Percentiles rank a stretch among this genome's conserved stretches.
Conservation (phyloP, 2,797 vertebrate genomes). For the Taenioides sp. region DNA sequence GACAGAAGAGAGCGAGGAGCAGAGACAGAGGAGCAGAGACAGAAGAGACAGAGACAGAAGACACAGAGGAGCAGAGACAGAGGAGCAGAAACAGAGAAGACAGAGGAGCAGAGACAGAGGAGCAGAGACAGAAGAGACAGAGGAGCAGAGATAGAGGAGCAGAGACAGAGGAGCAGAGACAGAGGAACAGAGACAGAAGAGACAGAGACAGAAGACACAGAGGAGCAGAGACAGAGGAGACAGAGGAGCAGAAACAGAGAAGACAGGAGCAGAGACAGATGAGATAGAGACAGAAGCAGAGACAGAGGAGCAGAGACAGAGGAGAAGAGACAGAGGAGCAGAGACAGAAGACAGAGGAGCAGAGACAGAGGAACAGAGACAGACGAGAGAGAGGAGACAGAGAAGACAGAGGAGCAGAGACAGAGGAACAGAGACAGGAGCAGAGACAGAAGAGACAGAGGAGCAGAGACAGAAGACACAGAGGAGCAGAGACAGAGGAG, state of each 20-base stretch:
- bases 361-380: neutral
- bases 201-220: too few species aligned
- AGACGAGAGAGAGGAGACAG: too few species aligned
- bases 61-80: neutral
- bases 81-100: too few species aligned
- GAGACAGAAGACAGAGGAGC: neutral
- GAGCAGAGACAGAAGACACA: neutral
- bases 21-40: neutral
- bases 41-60: neutral
- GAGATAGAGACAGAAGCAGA: neutral
- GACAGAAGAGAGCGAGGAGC: too few species aligned
- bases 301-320: neutral
- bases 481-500: neutral
- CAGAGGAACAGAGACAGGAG: too few species aligned
- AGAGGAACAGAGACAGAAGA: neutral
- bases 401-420: neutral
- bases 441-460: too few species aligned
- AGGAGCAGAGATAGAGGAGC: neutral
- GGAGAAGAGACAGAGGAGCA: neutral
- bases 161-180: neutral
- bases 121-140: neutral
- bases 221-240: neutral
- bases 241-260: neutral
- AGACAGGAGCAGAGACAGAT: neutral
- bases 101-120: neutral